A percentile compares a stretch with the other conserved stretches of the same genome.
phyloP scores from a whole-genome alignment of 2,797 vertebrate genomes.

The Okamejei kenojei region DNA sequence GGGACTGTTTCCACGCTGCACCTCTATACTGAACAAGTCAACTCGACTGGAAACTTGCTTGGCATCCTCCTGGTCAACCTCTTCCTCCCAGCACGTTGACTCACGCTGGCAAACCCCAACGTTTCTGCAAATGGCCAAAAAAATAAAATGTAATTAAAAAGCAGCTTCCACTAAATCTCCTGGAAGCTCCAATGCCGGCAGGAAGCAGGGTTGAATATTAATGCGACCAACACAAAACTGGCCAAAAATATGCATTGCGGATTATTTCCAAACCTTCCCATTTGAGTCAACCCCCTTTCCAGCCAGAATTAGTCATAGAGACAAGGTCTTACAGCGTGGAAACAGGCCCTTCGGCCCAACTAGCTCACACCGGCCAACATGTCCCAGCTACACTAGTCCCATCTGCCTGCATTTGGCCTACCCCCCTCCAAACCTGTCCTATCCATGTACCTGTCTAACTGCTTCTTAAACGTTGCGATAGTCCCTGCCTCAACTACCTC shows the following conservation, averaged over 20 bases:
- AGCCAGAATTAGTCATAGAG: not conserved
- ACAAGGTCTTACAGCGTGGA: too few relatives aligned
- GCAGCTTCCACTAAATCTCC: not conserved
- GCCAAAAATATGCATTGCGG: not conserved
- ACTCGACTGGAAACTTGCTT: not conserved
- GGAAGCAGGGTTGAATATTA: not conserved
- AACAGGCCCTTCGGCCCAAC: too few relatives aligned
- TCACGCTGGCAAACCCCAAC: not conserved
- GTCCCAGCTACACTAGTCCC: too few relatives aligned
- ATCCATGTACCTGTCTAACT: too few relatives aligned
- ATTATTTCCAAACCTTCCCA: not conserved
- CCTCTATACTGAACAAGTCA: not conserved
- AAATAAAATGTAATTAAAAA: conserved; percentile 19
- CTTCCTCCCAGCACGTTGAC: not conserved
- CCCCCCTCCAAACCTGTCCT: too few relatives aligned
- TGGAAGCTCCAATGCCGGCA: not conserved
- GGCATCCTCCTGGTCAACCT: not conserved
- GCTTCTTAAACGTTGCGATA: too few relatives aligned
- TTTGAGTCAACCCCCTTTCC: not conserved
- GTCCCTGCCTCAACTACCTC: too few relatives aligned
- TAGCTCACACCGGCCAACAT: too few relatives aligned
- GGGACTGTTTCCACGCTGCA: too few relatives aligned
- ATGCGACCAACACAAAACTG: too few relatives aligned
- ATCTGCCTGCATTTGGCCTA: too few relatives aligned
- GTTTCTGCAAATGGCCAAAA: not conserved